Evolutionary conservation across 2,113 vertebrate genomes (phyloP), one percentile per base, ranked within the genome.

Genomic region (Empidonax alnorum): DNA sequence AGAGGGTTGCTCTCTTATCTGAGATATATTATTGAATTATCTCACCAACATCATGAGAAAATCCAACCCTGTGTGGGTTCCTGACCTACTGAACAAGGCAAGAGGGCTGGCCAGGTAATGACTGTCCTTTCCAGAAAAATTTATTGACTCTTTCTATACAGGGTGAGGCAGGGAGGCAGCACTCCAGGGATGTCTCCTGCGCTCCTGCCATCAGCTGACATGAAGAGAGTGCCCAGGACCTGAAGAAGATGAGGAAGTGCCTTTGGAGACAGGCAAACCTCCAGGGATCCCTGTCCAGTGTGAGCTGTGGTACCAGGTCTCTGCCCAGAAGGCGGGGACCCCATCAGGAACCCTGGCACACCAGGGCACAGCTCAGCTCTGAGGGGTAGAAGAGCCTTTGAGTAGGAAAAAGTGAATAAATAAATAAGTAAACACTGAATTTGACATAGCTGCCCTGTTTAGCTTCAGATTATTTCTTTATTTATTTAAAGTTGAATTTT

Each of bases 381-480:
- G 5, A 74, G 47, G 33, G 31, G 0, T n/a, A 78, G 37, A 37
- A 89, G 55, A 22, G 33, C 6, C 24, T 42, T 47, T 3, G 2
- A 72, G 35, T 12, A 84, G 27, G 7, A 72, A 96, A 91, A 84
- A 46, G 3, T 7, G 18, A 66, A 53, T 12, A 35, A 62, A 58
- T 9, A 31, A 22, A 46, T 30, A 10, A 41, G 21, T 14, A 37
- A n/a, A 2, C 0, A 2, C 4, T 7, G 35, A 78, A n/a, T 9
- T 50, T 56, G 21, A 35, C 4, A 4, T 17, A 58, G 27, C 18
- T 44, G 12, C 28, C 81, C 15, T 49, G n/a, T 39, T 77, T 53
- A 74, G 30, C 7, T 79, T 72, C 39, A 21, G 18, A 62, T 66
- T 71, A 11, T 17, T 27, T 61, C 27, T 33, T 84, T 58, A 31